Evolutionary conservation across 2,888 invertebrate species (phyloP), one percentile per base, ranked within the genome.

Genomic region (Limenitis arthemis): DNA sequence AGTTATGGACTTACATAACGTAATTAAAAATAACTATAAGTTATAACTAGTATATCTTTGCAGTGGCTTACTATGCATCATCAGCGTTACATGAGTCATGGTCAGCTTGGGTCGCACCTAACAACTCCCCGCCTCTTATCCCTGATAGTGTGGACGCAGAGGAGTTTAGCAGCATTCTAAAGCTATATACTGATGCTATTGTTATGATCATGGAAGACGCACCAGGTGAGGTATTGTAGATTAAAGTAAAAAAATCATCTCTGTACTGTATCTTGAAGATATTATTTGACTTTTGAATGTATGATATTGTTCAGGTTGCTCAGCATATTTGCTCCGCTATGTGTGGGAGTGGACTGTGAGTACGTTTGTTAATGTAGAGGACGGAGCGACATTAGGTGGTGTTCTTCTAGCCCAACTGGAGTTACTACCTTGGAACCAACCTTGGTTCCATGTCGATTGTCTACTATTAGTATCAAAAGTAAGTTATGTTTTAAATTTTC

Each of bases 41-140:
- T 20, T 20, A 20, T 20, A 20, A 20, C 20, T 20, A 20, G 20
- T 20, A 20, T 20, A 37, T 38, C 8, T 5, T 5, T 9, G 1
- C 64, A 83, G 83, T 79, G 54, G 68, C 70, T 5, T 58, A 62
- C 53, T 70, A 66, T 67, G 67, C 72, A 36, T 82, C 81, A 77
- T 63, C 69, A 0, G 68, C 68, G 8, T 56, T 75, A 0, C 63
- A 57, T 0, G 75, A 75, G 61, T 54, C 77, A 50, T 82, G 81
- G 80, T 54, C 69, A 2, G 67, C 82, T 47, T 83, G 84, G 83
- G 38, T 79, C 4, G 40, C 46, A 5, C 75, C 81, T 33, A 67
- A 65, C 49, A 9, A 58, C 5, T 55, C 60, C 32, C 58, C 65
- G 33, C 61, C 71, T 1, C 70, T 75, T 0, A 68, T 77, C 9